Evolutionary conservation across 2,113 vertebrate species (phyloP).

Genomic region (Podocnemis expansa): DNA sequence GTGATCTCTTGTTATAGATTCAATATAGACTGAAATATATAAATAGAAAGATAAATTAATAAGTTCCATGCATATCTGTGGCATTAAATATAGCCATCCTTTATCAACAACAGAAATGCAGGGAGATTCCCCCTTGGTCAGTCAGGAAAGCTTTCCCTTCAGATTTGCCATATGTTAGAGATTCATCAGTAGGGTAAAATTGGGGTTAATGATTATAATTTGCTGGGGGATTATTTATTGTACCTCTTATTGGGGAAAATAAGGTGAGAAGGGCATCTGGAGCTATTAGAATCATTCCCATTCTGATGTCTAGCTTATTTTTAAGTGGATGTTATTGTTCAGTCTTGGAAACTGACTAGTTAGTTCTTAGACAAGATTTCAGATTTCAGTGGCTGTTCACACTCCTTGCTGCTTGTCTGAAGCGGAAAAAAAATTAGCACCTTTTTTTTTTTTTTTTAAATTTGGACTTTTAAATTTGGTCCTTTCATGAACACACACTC

Average conservation of each 20-base stretch:
- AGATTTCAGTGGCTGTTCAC: neutral
- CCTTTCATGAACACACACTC: neutral
- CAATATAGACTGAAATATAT: neutral
- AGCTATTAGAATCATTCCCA: constrained; percentile 43
- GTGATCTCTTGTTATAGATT: neutral
- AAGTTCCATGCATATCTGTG: neutral
- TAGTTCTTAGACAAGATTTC: neutral
- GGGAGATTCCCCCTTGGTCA: neutral
- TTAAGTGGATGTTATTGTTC: constrained; percentile 38
- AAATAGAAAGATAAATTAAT: neutral
- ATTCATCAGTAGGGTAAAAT: constrained; percentile 43
- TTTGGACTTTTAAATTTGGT: neutral
- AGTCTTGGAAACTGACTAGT: neutral
- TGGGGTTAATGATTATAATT: constrained; percentile 41
- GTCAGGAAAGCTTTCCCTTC: constrained; percentile 5
- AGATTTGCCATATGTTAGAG: constrained; percentile 27
- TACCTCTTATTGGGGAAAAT: constrained; percentile 7
- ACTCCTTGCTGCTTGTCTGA: neutral
- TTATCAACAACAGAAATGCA: neutral
- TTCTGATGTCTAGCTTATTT: constrained; percentile 31
- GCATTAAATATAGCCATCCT: neutral
- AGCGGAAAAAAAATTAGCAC: constrained; percentile 25
- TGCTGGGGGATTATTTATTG: constrained; percentile 51
- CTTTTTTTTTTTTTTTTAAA: neutral
- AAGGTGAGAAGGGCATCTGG: constrained; percentile 49